Percentiles rank a stretch among this genome's conserved stretches.
Evolutionary conservation across 2,113 vertebrate species (phyloP).

Genomic region (Laticauda laticaudata): DNA sequence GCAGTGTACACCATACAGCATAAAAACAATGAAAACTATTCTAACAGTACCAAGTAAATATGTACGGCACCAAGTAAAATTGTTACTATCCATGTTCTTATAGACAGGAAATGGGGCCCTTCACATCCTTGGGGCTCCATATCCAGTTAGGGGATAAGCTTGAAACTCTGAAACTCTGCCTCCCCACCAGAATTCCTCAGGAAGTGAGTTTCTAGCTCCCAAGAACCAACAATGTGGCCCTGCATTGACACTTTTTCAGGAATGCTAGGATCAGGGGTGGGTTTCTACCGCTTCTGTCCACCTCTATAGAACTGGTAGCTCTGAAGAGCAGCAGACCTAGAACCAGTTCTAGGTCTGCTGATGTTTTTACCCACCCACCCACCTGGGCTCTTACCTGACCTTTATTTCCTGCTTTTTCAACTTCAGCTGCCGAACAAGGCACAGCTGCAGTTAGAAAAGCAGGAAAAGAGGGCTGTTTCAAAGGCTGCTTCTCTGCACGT

Average conservation of each 20-base stretch:
- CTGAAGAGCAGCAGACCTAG: too few species aligned
- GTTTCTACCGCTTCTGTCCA: too few species aligned
- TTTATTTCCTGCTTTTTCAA: too few species aligned
- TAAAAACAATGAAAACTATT: neutral
- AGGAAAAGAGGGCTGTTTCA: too few species aligned
- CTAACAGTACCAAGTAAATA: neutral
- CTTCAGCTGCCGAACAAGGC: too few species aligned
- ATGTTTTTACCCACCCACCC: too few species aligned
- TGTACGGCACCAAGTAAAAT: neutral
- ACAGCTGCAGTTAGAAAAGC: too few species aligned
- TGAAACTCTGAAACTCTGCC: neutral
- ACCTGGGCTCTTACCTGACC: too few species aligned
- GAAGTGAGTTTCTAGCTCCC: neutral
- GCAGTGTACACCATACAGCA: neutral
- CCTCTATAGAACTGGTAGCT: too few species aligned
- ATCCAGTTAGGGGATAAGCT: neutral
- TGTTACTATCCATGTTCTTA: neutral
- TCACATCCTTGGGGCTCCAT: neutral
- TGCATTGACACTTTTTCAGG: neutral
- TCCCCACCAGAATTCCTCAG: neutral
- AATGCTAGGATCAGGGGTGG: neutral
- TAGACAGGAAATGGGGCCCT: neutral
- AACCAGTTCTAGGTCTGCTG: too few species aligned
- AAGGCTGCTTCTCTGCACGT: too few species aligned
- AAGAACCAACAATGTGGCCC: accelerated